These are phyloP conservation scores for Caranx ignobilis DNA, from an alignment of 2,113 vertebrate species.

Conservation along the genomic window DNA sequence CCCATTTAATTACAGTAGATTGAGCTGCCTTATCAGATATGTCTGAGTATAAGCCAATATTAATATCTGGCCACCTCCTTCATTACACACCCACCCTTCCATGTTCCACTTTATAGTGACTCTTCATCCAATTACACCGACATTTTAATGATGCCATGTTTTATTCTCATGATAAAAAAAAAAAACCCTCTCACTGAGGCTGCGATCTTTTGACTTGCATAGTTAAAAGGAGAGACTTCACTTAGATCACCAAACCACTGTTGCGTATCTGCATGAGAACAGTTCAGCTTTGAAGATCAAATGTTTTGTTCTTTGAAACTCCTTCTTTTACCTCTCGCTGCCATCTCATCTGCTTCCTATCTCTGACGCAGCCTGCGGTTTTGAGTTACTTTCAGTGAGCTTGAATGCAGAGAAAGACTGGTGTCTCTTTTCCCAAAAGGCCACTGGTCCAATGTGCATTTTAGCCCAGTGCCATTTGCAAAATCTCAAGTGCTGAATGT, in stretches of 20 bases:
- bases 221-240: not conserved
- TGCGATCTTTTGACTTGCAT: not conserved
- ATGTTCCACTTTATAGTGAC: not conserved
- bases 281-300: conserved; percentile 38
- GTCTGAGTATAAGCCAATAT: not conserved
- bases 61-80: not conserved
- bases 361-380: conserved; percentile 47
- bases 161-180: conserved; percentile 15
- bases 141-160: conserved; percentile 23
- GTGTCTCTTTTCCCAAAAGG: conserved; percentile 49
- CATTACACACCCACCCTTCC: not conserved
- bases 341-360: conserved; percentile 35
- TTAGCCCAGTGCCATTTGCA: not conserved
- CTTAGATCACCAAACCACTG: conserved; percentile 2
- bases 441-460: conserved; percentile 5
- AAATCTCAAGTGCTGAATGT: not conserved
- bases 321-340: conserved; percentile 25
- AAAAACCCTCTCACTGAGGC: not conserved
- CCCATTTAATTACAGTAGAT: not conserved
- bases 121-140: not conserved
- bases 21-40: conserved; percentile 4
- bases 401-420: conserved; percentile 25
- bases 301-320: conserved; percentile 34
- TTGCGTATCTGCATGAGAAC: not conserved
- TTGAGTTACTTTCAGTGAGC: conserved; percentile 50